A percentile compares a stretch with the other conserved stretches of the same genome.
These are phyloP conservation scores for Chiloscyllium plagiosum DNA, from an alignment of 2,113 vertebrate species.

Conservation along the genomic window DNA sequence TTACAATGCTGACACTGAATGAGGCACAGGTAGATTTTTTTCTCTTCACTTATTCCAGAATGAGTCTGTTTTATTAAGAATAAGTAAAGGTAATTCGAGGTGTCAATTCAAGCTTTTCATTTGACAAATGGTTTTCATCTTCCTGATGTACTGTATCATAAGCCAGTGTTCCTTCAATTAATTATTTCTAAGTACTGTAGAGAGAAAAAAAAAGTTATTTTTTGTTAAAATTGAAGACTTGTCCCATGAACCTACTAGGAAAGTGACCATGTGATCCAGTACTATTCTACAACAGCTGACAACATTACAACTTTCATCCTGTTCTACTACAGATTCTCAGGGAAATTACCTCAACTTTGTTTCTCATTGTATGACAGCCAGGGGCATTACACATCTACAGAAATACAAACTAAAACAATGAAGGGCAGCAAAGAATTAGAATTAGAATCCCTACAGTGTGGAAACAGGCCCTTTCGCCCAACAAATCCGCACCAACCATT, in stretches of 20 bases:
- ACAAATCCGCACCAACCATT: no score
- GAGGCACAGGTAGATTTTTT: not conserved
- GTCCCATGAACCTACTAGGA: not conserved
- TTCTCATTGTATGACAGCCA: not conserved
- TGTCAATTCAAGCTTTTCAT: not conserved
- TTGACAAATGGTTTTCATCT: not conserved
- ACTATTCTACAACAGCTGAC: not conserved
- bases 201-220: not conserved
- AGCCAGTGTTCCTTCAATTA: not conserved
- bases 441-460: no score
- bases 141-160: not conserved
- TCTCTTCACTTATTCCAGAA: not conserved
- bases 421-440: not conserved
- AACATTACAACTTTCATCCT: not conserved
- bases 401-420: not conserved
- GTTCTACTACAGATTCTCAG: not conserved
- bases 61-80: not conserved
- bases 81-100: not conserved
- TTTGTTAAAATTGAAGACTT: not conserved
- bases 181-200: not conserved
- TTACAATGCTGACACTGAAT: not conserved
- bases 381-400: not conserved
- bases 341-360: slow-evolving; percentile 9
- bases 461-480: no score
- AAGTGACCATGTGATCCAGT: not conserved